These are phyloP conservation scores for Aleadryas rufinucha DNA, from an alignment of 2,113 vertebrate genomes.

Conservation along the genomic window DNA sequence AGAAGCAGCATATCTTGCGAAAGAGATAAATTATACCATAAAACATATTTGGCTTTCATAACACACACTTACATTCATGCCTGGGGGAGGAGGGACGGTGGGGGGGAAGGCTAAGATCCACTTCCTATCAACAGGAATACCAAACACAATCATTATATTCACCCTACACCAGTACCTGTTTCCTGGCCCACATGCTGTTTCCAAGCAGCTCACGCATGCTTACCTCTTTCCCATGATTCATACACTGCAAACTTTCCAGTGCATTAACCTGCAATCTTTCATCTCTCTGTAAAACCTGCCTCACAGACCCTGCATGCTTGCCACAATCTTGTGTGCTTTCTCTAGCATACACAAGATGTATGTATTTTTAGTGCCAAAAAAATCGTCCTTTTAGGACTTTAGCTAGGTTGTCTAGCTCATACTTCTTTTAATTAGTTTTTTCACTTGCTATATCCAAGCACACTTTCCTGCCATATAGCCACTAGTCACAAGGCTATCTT, in stretches of 20 bases:
- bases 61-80: neutral
- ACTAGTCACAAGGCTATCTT: slow-evolving; percentile 21
- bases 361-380: neutral
- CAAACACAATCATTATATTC: neutral
- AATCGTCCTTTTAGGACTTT: neutral
- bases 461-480: neutral
- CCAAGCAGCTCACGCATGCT: neutral
- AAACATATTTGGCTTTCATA: neutral
- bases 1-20: neutral
- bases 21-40: neutral
- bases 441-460: neutral
- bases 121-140: neutral
- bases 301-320: neutral
- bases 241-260: neutral
- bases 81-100: accelerated
- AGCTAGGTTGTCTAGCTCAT: neutral
- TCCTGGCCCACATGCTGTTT: neutral
- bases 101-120: neutral
- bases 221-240: neutral
- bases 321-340: neutral
- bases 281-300: neutral
- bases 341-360: neutral
- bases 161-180: neutral
- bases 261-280: neutral
- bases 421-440: neutral